phyloP scores from a whole-genome alignment of 2,888 invertebrate genomes.

The Acleris laterana region DNA sequence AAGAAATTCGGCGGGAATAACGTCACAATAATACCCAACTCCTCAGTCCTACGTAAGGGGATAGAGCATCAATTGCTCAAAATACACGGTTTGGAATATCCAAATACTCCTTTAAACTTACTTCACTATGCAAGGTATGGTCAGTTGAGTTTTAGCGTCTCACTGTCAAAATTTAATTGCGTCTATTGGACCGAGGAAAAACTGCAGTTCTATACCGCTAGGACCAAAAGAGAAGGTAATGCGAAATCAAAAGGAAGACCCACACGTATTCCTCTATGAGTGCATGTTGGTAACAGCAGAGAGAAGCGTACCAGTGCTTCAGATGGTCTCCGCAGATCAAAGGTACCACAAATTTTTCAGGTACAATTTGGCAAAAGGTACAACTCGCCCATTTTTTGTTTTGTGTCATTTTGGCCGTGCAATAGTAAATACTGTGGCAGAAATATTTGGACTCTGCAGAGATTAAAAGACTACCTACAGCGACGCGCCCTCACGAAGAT shows the following conservation, averaged over 20 bases:
- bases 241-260: not conserved
- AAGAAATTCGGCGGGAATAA: not conserved
- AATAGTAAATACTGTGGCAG: constrained; percentile 3
- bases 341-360: constrained; percentile 1
- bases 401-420: constrained; percentile 1
- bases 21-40: constrained; percentile 5
- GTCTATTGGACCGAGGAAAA: constrained; percentile 1
- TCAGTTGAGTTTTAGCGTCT: not conserved
- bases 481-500: not conserved
- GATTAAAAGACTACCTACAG: not conserved
- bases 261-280: constrained; percentile 9
- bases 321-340: constrained; percentile 8
- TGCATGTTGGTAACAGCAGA: constrained; percentile 4
- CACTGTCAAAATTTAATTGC: constrained; percentile 1
- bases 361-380: not conserved
- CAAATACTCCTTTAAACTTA: constrained; percentile 3
- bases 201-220: constrained; percentile 2
- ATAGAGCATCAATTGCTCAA: constrained; percentile 6
- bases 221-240: not conserved
- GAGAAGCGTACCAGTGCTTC: not conserved
- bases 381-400: not conserved
- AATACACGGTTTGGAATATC: constrained; percentile 2
- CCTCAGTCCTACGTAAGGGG: constrained; percentile 2
- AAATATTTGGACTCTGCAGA: constrained; percentile 35
- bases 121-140: not conserved